Conservation (phyloP, 2,888 invertebrate genomes). For the Bembecia ichneumoniformis region DNA sequence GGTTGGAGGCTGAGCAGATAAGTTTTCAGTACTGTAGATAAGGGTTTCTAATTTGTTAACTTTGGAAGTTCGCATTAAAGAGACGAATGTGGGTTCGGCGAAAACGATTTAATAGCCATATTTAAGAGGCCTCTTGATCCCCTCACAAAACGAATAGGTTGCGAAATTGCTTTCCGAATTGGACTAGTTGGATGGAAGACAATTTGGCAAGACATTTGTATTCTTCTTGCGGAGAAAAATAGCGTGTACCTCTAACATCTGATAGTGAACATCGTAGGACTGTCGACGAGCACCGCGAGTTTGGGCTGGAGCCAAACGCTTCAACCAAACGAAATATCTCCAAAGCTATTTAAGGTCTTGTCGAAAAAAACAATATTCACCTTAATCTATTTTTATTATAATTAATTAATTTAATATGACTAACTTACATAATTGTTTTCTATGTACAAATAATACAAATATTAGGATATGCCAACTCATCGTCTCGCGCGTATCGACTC, state of each 20-base stretch:
- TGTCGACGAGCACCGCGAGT: constrained; percentile 34
- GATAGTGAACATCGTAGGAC: constrained; percentile 54
- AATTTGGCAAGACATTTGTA: constrained; percentile 72
- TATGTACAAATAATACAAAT: too few species aligned
- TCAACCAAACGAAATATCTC: constrained; percentile 55
- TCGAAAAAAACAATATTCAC: constrained; percentile 31
- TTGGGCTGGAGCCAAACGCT: constrained; percentile 64
- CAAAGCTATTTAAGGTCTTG: constrained; percentile 41
- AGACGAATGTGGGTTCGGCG: constrained; percentile 46
- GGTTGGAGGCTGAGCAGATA: constrained; percentile 20
- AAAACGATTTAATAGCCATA: constrained; percentile 61
- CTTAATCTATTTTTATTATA: too few species aligned
- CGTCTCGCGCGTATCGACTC: too few species aligned
- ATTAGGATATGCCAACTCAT: too few species aligned
- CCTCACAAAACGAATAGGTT: constrained; percentile 68
- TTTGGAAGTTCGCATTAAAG: constrained; percentile 41
- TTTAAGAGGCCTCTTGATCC: constrained; percentile 66
- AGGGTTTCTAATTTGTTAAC: constrained; percentile 43
- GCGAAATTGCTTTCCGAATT: constrained; percentile 71
- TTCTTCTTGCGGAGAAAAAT: constrained; percentile 69
- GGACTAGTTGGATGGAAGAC: constrained; percentile 68
- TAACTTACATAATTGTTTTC: too few species aligned
- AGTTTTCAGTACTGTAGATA: constrained; percentile 23
- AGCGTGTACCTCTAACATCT: constrained; percentile 62
- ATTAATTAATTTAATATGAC: too few species aligned